Percentiles rank a stretch among this genome's conserved stretches.
These are phyloP conservation scores for Phyllostomus discolor DNA, from an alignment of 2,113 vertebrate genomes.

Conservation along the genomic window DNA sequence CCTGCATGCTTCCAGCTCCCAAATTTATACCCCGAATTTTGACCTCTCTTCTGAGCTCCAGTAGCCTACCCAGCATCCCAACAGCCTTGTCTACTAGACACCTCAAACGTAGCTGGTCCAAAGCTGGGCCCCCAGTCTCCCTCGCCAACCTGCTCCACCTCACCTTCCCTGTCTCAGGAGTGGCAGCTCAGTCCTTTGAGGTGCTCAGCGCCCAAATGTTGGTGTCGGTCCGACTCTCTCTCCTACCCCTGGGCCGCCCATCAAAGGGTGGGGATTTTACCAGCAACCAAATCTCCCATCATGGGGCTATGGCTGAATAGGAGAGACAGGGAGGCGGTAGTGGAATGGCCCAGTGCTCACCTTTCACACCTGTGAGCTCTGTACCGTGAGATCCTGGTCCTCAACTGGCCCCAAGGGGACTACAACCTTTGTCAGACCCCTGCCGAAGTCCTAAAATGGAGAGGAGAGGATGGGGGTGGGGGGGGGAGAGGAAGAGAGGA, in stretches of 20 bases:
- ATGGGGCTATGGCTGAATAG: background rate
- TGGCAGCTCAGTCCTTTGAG: background rate
- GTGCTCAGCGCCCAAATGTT: background rate
- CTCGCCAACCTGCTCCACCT: background rate
- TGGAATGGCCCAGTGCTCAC: background rate
- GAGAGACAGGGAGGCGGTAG: background rate
- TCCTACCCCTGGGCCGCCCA: background rate
- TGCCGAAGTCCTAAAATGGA: background rate
- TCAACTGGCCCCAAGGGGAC: background rate
- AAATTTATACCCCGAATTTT: background rate
- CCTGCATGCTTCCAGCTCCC: background rate
- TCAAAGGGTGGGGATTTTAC: background rate
- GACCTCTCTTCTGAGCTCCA: background rate
- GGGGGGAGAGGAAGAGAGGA: background rate
- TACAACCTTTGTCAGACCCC: background rate
- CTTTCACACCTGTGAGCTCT: background rate
- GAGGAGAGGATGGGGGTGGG: background rate
- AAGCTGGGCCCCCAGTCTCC: background rate
- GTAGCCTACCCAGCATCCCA: background rate
- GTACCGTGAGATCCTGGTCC: background rate
- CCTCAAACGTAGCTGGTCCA: background rate
- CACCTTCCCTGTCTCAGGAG: background rate
- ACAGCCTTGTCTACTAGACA: background rate
- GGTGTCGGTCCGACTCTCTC: background rate
- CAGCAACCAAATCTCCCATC: background rate